These are phyloP conservation scores for Chaetodon auriga DNA, from an alignment of 2,113 vertebrate genomes.

Conservation along the genomic window DNA sequence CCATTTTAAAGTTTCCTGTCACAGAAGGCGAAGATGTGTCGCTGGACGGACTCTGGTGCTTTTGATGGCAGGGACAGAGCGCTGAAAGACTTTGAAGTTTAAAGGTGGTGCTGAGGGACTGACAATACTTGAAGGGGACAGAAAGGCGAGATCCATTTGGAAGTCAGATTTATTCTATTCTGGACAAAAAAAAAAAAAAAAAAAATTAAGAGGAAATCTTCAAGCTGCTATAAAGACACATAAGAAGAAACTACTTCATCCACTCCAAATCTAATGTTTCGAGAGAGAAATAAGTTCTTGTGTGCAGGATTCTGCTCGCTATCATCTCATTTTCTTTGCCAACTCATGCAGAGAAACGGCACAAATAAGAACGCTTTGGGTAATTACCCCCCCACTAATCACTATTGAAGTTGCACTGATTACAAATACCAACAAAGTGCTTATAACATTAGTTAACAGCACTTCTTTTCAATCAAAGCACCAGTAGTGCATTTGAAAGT, in stretches of 20 bases:
- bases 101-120: constrained; percentile 11
- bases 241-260: neutral
- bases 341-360: constrained; percentile 41
- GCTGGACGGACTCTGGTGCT: constrained; percentile 11
- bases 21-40: constrained; percentile 17
- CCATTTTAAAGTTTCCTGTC: constrained; percentile 41
- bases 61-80: constrained; percentile 26
- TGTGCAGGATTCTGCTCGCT: neutral
- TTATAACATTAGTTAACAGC: constrained; percentile 19
- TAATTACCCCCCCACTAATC: constrained; percentile 55
- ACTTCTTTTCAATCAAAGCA: constrained; percentile 15
- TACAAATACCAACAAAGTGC: constrained; percentile 28
- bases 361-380: constrained; percentile 51
- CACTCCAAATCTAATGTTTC: neutral
- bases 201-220: neutral
- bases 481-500: neutral
- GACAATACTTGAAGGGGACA: neutral
- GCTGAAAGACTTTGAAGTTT: constrained; percentile 42
- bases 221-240: neutral
- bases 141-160: neutral
- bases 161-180: constrained; percentile 5
- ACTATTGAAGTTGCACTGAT: constrained; percentile 38
- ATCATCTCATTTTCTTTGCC: constrained; percentile 30
- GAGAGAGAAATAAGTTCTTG: neutral
- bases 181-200: neutral